Evolutionary conservation across 2,888 invertebrate species (phyloP), one percentile per base, ranked within the genome.

Genomic region (Acrobasis suavella): DNA sequence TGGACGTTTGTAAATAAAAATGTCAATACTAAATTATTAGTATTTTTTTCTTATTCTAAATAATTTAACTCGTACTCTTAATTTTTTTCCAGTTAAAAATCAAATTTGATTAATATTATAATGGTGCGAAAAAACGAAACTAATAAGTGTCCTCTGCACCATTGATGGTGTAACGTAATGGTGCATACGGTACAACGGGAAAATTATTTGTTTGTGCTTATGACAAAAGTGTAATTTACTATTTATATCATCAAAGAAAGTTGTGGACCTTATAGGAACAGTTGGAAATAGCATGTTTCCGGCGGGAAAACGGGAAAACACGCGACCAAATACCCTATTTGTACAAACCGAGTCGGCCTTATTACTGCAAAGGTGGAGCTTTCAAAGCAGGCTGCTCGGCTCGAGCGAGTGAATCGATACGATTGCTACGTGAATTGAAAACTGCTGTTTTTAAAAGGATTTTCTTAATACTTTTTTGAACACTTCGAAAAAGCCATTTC

Each of bases 311-410:
- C 3, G 42, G 14, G 42, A 42, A 46, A 46, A 46, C 46, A 46
- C 46, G 5, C 32, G 46, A 46, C 14, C 46, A 7, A n/a, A 46
- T 46, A 46, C 46, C 46, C 46, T 46, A 46, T 14, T 14, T 46
- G 46, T 46, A 10, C 46, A n/a, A 46, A 46, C 46, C 14, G 46
- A 46, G 46, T 1, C 46, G 46, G 46, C 46, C 46, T 14, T 46
- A n/a, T 46, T 46, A 46, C 46, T 46, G 46, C 46, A 14, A 46
- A 46, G 46, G 46, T 46, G 60, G 50, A 63, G 62, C 59, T 46
- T 12, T 46, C n/a, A 46, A 46, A 46, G 46, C 32, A 32, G 32
- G 32, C 32, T 32, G 32, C 32, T 32, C 32, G 32, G 32, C 32
- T 32, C 8, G 32, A 32, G 32, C 32, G 7, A 32, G 32, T 32